Conservation (phyloP, 1,140 invertebrate species). For the Pseudomyrmex gracilis region DNA sequence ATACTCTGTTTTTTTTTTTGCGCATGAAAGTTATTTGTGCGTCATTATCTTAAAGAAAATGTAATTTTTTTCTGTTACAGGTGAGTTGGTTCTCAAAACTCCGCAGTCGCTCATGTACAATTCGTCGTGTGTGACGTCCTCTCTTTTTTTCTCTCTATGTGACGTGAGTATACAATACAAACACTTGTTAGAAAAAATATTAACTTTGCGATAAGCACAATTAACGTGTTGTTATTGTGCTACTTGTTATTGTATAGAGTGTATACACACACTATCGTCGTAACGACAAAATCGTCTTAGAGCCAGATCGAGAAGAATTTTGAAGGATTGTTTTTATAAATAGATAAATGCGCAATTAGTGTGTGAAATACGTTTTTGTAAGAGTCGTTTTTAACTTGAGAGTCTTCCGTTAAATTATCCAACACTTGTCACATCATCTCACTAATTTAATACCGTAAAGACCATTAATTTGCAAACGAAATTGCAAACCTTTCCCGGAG, state of each 20-base stretch:
- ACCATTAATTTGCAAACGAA: constrained; percentile 30
- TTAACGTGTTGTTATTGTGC: too few species aligned
- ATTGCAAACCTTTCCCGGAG: background rate
- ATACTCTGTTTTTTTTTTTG: too few species aligned
- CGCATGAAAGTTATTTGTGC: background rate
- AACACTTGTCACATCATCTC: background rate
- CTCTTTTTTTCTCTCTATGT: background rate
- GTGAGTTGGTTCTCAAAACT: constrained; percentile 55
- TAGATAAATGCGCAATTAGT: background rate
- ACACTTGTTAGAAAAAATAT: constrained; percentile 35
- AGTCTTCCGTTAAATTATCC: background rate
- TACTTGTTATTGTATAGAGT: too few species aligned
- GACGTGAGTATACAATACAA: constrained; percentile 38
- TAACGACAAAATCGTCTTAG: background rate
- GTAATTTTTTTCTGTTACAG: constrained; percentile 61
- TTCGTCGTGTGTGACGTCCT: constrained; percentile 31
- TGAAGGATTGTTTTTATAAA: background rate
- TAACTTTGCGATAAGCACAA: background rate
- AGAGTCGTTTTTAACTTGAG: background rate
- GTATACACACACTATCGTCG: too few species aligned
- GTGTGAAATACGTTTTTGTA: background rate
- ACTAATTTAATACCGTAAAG: constrained; percentile 32
- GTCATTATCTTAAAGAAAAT: background rate
- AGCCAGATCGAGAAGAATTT: background rate
- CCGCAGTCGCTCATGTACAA: constrained; percentile 13